Evolutionary conservation across 2,888 invertebrate species (phyloP).

Genomic region (Hedychridium roseum): DNA sequence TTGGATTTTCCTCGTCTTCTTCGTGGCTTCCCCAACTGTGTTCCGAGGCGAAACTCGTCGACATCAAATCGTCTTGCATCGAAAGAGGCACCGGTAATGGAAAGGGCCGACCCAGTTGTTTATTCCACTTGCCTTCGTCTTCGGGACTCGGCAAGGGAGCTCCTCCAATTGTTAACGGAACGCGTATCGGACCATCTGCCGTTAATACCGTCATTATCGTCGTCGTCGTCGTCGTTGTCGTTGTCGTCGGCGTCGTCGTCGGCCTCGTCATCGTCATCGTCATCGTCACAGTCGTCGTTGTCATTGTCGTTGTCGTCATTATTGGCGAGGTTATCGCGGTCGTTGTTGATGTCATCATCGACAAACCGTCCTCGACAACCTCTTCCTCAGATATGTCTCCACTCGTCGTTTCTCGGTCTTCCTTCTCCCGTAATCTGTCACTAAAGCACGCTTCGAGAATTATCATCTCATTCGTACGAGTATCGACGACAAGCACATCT

Average conservation of each 20-base stretch:
- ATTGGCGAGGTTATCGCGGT: no score
- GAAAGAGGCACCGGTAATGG: constrained; percentile 49
- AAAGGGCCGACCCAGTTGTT: constrained; percentile 42
- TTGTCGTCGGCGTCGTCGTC: no score
- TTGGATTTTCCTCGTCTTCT: constrained; percentile 60
- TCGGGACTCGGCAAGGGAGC: constrained; percentile 60
- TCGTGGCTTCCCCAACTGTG: constrained; percentile 75
- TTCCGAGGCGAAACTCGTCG: constrained; percentile 66
- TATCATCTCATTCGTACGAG: constrained; percentile 64
- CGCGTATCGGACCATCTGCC: no score
- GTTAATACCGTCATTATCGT: no score
- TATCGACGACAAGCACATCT: constrained; percentile 65
- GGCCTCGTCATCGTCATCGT: no score
- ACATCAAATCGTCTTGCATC: constrained; percentile 57
- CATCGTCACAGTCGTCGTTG: no score
- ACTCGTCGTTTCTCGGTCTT: constrained; percentile 46
- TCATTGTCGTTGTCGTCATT: no score
- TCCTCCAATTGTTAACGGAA: constrained; percentile 40
- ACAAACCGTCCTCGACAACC: constrained; percentile 42
- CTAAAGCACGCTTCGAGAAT: constrained; percentile 56
- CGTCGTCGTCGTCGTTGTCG: no score
- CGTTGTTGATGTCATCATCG: no score
- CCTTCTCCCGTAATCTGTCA: constrained; percentile 34
- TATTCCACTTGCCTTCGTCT: constrained; percentile 58
- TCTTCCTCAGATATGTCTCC: constrained; percentile 52